Percentiles rank a stretch among this genome's conserved stretches.
Evolutionary conservation across 1,140 invertebrate genomes (phyloP).

Genomic region (Brachionus rubens): DNA sequence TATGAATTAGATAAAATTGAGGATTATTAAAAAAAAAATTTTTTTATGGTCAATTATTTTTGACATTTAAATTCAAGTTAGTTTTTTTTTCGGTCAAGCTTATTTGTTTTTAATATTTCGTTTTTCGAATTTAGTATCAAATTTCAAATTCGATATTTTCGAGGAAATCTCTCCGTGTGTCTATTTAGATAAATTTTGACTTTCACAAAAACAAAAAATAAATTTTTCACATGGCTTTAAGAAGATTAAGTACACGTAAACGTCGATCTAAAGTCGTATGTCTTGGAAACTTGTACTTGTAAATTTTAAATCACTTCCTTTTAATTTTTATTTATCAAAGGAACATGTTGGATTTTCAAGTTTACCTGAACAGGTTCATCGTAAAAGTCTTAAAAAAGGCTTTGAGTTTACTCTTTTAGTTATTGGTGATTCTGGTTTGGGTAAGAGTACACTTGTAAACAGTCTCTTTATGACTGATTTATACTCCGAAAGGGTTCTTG

Average conservation of each 20-base stretch:
- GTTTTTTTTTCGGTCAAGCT: constrained; percentile 20
- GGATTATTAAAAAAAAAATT: no score
- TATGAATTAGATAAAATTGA: no score
- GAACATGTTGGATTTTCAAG: constrained; percentile 78
- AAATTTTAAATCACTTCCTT: neutral
- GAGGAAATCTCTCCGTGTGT: neutral
- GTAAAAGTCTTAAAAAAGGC: constrained; percentile 95
- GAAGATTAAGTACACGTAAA: constrained; percentile 40
- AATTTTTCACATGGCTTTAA: constrained; percentile 9
- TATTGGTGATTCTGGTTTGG: constrained; percentile 92
- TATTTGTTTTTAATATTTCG: constrained; percentile 32
- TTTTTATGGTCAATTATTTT: constrained; percentile 40
- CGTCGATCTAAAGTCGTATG: constrained; percentile 43
- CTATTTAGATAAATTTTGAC: no score
- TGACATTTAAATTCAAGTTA: neutral
- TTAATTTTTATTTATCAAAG: neutral
- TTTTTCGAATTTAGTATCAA: neutral
- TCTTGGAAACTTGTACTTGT: neutral
- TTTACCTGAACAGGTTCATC: constrained; percentile 95
- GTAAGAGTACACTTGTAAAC: constrained; percentile 96
- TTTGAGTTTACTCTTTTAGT: constrained; percentile 99
- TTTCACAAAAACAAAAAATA: no score
- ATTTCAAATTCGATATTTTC: neutral
- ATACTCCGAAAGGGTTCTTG: neutral
- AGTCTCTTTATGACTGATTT: constrained; percentile 87